Evolutionary conservation across 1,140 invertebrate genomes (phyloP).

Genomic region (Macrobrachium nipponense): DNA sequence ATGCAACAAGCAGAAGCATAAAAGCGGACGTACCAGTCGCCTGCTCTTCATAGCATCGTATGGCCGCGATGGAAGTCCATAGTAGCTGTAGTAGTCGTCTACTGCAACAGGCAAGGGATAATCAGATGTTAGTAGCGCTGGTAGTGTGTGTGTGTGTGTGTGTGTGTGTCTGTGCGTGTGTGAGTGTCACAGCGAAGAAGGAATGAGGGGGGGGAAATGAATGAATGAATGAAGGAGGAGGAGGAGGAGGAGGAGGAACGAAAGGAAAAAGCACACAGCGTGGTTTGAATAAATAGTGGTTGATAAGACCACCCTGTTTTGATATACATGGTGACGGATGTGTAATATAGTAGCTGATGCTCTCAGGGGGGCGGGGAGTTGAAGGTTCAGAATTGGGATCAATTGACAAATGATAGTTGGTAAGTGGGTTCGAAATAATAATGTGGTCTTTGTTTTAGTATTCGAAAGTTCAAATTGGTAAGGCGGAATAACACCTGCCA

Average conservation of each 20-base stretch:
- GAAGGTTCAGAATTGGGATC: too few species aligned
- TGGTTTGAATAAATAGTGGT: too few species aligned
- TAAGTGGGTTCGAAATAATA: too few species aligned
- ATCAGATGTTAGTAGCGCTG: slow-evolving; percentile 51
- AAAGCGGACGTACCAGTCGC: slow-evolving; percentile 42
- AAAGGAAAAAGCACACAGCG: background rate
- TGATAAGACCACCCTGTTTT: too few species aligned
- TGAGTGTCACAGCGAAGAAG: too few species aligned
- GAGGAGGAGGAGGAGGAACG: background rate
- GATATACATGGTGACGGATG: too few species aligned
- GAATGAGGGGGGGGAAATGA: background rate
- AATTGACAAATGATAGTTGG: too few species aligned
- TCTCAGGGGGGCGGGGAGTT: background rate
- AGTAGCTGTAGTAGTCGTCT: slow-evolving; percentile 57
- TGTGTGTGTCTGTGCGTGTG: too few species aligned
- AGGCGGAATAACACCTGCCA: too few species aligned
- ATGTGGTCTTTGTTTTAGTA: too few species aligned
- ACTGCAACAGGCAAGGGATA: slow-evolving; percentile 57
- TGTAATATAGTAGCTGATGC: background rate
- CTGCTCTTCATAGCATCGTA: slow-evolving; percentile 57
- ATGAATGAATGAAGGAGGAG: background rate
- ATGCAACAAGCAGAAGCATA: too few species aligned
- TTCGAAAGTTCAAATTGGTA: too few species aligned
- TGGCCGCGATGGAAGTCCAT: slow-evolving; percentile 38
- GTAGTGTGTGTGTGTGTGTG: background rate